Conservation (phyloP, 1,140 invertebrate genomes). For the Pseudoatta argentina region DNA sequence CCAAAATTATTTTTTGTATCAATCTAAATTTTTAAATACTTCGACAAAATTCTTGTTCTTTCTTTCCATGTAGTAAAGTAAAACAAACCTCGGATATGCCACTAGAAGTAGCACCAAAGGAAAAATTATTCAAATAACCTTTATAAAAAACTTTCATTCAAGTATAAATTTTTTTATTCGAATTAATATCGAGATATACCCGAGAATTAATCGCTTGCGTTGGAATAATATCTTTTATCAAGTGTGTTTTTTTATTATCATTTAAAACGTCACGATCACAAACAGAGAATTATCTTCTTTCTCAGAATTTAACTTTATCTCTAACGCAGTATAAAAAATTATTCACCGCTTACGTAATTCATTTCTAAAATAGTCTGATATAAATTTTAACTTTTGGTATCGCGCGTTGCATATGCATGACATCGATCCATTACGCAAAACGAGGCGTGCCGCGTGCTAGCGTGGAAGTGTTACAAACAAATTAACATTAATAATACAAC, state of each 20-base stretch:
- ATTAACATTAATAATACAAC: conserved; percentile 45
- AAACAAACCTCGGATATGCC: too few relatives aligned
- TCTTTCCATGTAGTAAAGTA: too few relatives aligned
- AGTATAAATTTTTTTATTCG: background rate
- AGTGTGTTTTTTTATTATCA: background rate
- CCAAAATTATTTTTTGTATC: too few relatives aligned
- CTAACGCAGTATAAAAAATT: conserved; percentile 6
- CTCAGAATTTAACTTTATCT: background rate
- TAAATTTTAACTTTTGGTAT: conserved; percentile 25
- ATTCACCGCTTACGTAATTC: background rate
- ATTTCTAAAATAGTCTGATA: conserved; percentile 21
- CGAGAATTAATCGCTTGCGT: background rate
- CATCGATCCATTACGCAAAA: conserved; percentile 11
- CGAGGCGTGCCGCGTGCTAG: background rate
- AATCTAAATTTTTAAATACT: too few relatives aligned
- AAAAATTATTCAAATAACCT: background rate
- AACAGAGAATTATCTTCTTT: conserved; percentile 1
- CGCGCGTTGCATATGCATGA: conserved; percentile 25
- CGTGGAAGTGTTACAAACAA: conserved; percentile 22
- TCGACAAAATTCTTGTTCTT: too few relatives aligned
- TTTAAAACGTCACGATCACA: background rate
- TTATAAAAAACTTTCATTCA: background rate
- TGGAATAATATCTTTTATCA: conserved; percentile 1
- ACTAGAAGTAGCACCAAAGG: too few relatives aligned
- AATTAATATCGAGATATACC: background rate